Conservation (phyloP, 2,113 vertebrate species). For the Polyodon spathula region DNA sequence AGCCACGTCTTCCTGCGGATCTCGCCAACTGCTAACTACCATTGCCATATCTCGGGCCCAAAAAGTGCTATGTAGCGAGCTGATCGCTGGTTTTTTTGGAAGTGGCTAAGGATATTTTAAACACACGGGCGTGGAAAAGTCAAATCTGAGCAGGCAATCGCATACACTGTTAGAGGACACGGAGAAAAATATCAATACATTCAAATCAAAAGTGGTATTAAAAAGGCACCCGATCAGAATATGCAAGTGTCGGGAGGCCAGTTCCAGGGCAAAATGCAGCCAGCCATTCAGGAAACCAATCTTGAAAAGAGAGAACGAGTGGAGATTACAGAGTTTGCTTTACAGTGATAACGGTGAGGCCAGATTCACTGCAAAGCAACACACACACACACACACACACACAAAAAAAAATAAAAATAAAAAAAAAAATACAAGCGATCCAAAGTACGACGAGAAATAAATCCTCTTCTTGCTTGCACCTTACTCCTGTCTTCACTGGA, state of each 20-base stretch:
- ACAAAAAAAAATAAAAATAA: slow-evolving; percentile 57
- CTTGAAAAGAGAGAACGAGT: slow-evolving; percentile 67
- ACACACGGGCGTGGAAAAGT: slow-evolving; percentile 58
- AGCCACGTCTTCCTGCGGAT: slow-evolving; percentile 99
- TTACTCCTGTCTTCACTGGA: slow-evolving; percentile 73
- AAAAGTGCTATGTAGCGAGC: slow-evolving; percentile 89
- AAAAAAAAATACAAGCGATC: slow-evolving; percentile 80
- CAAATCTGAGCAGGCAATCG: slow-evolving; percentile 58
- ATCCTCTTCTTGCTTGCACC: slow-evolving; percentile 84
- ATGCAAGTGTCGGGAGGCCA: slow-evolving; percentile 91
- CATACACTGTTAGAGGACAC: slow-evolving; percentile 42
- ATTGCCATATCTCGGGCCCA: slow-evolving; percentile 99
- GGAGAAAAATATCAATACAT: slow-evolving; percentile 58
- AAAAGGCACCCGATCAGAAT: slow-evolving; percentile 73
- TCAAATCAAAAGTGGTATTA: slow-evolving; percentile 49
- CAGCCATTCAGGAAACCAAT: slow-evolving; percentile 93
- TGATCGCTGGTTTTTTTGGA: slow-evolving; percentile 60
- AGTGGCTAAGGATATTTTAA: slow-evolving; percentile 47
- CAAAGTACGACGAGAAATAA: slow-evolving; percentile 96
- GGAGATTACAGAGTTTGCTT: slow-evolving; percentile 72
- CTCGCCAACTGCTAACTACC: slow-evolving; percentile 99
- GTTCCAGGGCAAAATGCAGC: slow-evolving; percentile 90
- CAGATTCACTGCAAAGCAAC: slow-evolving; percentile 64
- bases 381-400: too few species aligned
- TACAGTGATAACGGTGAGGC: slow-evolving; percentile 67